phyloP scores from a whole-genome alignment of 2,113 vertebrate genomes.

The Prunella fulvescens region DNA sequence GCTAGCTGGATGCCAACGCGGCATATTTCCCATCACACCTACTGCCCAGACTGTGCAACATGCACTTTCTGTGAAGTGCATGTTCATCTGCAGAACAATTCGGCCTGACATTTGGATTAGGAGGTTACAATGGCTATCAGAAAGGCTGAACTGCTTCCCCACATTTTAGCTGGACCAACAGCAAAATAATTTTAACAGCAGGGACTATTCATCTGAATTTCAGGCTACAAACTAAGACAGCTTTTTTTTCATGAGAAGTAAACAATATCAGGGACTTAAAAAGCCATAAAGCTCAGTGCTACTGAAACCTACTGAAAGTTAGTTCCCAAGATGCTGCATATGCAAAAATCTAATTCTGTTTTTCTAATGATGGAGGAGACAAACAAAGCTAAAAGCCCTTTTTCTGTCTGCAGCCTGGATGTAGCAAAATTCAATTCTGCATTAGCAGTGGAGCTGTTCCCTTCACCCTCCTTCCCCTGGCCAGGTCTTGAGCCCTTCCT shows the following conservation, averaged over 20 bases:
- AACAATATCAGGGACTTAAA: neutral
- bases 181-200: neutral
- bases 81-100: slow-evolving; percentile 16
- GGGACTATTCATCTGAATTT: neutral
- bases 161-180: slow-evolving; percentile 4
- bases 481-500: neutral
- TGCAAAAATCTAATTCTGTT: neutral
- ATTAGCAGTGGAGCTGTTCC: neutral
- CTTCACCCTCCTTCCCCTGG: neutral
- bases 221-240: neutral
- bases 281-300: neutral
- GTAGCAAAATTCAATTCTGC: neutral
- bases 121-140: neutral
- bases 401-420: neutral
- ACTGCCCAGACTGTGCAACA: neutral
- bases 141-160: neutral
- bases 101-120: neutral
- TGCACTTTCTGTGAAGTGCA: neutral
- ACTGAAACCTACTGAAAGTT: neutral
- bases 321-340: neutral
- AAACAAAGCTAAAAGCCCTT: neutral
- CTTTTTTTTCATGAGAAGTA: neutral
- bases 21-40: slow-evolving; percentile 41
- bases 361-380: neutral
- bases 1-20: neutral